phyloP scores from a whole-genome alignment of 2,888 invertebrate species.

The Tanytarsus gracilentus region DNA sequence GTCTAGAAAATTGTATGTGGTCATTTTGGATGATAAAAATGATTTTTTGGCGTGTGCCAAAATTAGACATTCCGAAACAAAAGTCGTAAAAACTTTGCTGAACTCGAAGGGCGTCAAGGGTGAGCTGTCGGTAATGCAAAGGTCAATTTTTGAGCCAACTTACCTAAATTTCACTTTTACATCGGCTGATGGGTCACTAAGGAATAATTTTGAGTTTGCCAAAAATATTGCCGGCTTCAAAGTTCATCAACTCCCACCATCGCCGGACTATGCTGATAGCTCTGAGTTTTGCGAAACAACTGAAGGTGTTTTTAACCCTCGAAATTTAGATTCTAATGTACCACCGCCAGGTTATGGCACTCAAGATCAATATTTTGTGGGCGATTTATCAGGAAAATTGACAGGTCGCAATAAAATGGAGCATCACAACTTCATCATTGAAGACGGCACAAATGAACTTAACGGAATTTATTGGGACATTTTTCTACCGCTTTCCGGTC shows the following conservation, averaged over 20 bases:
- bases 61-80: slow-evolving; percentile 57
- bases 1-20: slow-evolving; percentile 68
- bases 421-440: slow-evolving; percentile 57
- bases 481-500: slow-evolving; percentile 74
- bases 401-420: slow-evolving; percentile 61
- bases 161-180: slow-evolving; percentile 63
- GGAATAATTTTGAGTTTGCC: slow-evolving; percentile 63
- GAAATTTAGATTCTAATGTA: slow-evolving; percentile 30
- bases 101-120: slow-evolving; percentile 74
- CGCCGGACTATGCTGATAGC: slow-evolving; percentile 46
- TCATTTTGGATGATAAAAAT: slow-evolving; percentile 70
- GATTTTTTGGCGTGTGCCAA: slow-evolving; percentile 76
- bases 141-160: slow-evolving; percentile 76
- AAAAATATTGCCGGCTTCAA: slow-evolving; percentile 62
- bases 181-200: slow-evolving; percentile 55
- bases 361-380: slow-evolving; percentile 83
- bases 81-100: slow-evolving; percentile 63
- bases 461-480: slow-evolving; percentile 72
- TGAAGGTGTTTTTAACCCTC: slow-evolving; percentile 69
- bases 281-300: slow-evolving; percentile 57
- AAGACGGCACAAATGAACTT: slow-evolving; percentile 61
- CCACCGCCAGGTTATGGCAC: slow-evolving; percentile 56
- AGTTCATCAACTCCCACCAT: slow-evolving; percentile 62
- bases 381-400: slow-evolving; percentile 81
- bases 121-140: slow-evolving; percentile 64